phyloP scores from a whole-genome alignment of 30 jellyfish, hydroid and myxozoan genomes.

The Turritopsis dohrnii region DNA sequence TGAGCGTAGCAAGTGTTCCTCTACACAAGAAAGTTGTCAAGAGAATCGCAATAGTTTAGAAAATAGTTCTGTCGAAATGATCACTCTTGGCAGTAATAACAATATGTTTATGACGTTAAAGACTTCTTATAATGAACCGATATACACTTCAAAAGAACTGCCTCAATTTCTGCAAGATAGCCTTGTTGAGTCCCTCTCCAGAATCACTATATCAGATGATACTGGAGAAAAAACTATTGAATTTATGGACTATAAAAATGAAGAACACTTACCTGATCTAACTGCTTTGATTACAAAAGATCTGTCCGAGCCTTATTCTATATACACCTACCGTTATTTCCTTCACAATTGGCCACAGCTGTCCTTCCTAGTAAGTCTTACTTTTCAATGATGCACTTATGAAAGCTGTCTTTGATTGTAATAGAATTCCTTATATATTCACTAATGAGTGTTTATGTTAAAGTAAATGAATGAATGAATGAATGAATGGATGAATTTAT shows the following conservation, averaged over 20 bases:
- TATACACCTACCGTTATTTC: conserved; percentile 80
- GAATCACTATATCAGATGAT: conserved; percentile 33
- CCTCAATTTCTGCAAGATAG: conserved; percentile 32
- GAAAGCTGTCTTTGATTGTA: background rate
- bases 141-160: conserved; percentile 18
- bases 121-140: conserved; percentile 10
- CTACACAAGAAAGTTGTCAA: background rate
- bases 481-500: too few species aligned
- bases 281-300: conserved; percentile 78
- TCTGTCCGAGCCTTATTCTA: conserved; percentile 86
- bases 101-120: conserved; percentile 23
- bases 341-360: conserved; percentile 96
- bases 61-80: conserved; percentile 13
- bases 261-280: conserved; percentile 71
- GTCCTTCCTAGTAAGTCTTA: conserved; percentile 71
- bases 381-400: background rate
- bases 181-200: conserved; percentile 32
- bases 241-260: conserved; percentile 52
- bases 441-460: too few species aligned
- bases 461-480: too few species aligned
- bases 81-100: conserved; percentile 32
- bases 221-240: conserved; percentile 36
- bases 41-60: background rate
- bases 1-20: background rate
- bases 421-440: too few species aligned